phyloP scores from a whole-genome alignment of 2,888 invertebrate genomes.

The Hedychridium roseum region DNA sequence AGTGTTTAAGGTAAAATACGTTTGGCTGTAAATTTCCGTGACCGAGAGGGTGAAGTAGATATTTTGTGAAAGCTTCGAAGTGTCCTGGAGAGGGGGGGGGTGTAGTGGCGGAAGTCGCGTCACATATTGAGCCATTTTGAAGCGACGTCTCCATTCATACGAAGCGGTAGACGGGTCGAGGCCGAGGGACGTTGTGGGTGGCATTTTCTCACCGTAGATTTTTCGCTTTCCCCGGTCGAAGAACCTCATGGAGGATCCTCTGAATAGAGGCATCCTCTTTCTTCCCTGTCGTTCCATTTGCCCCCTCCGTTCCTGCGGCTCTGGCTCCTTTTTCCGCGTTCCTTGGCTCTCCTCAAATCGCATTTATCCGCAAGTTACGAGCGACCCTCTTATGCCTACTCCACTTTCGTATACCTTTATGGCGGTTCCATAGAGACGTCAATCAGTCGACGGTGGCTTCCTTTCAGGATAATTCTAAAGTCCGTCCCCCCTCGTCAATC shows the following conservation, averaged over 20 bases:
- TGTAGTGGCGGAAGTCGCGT: conserved; percentile 12
- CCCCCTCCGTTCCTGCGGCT: conserved; percentile 7
- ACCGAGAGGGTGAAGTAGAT: too few species aligned
- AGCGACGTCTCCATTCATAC: conserved; percentile 38
- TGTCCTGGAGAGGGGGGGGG: conserved; percentile 2
- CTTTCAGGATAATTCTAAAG: conserved; percentile 56
- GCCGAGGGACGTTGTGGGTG: conserved; percentile 49
- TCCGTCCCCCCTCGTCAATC: conserved; percentile 48
- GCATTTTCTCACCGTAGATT: conserved; percentile 50
- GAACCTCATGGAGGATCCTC: conserved; percentile 37
- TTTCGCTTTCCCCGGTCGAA: conserved; percentile 35
- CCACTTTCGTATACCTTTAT: conserved; percentile 52
- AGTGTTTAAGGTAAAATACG: too few species aligned
- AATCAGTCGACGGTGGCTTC: conserved; percentile 55
- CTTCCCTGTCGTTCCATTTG: conserved; percentile 6
- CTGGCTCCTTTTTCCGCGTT: conserved; percentile 14
- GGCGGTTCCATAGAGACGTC: conserved; percentile 55
- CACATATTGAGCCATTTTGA: conserved; percentile 16
- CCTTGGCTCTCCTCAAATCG: conserved; percentile 47
- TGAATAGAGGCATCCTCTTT: conserved; percentile 36
- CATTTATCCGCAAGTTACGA: conserved; percentile 57
- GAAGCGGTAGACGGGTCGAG: conserved; percentile 18
- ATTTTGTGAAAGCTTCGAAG: too few species aligned
- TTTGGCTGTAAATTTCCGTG: too few species aligned
- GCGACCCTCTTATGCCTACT: conserved; percentile 49